Percentiles rank a stretch among this genome's conserved stretches.
phyloP scores from a whole-genome alignment of 1,140 invertebrate species.

The Aradophagus sp. region DNA sequence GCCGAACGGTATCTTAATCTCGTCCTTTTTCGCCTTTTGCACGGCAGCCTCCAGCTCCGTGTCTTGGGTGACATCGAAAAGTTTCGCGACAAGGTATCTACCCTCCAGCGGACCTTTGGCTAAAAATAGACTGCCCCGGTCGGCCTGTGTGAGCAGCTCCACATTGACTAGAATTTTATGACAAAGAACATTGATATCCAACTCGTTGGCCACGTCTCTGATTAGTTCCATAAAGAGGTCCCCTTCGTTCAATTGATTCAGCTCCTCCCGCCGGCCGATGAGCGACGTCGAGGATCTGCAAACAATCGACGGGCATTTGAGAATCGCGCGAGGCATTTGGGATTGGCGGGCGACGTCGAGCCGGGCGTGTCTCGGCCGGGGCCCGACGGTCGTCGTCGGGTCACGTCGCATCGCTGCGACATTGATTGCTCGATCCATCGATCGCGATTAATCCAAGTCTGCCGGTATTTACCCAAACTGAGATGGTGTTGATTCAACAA shows the following conservation, averaged over 20 bases:
- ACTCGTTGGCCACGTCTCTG: slow-evolving; percentile 92
- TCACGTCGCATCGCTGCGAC: too few species aligned
- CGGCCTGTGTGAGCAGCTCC: slow-evolving; percentile 88
- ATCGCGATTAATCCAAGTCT: too few species aligned
- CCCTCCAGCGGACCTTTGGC: slow-evolving; percentile 85
- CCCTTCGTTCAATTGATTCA: slow-evolving; percentile 78
- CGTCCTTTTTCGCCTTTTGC: slow-evolving; percentile 81
- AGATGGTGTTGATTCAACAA: too few species aligned
- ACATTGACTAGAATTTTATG: slow-evolving; percentile 96
- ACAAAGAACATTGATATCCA: slow-evolving; percentile 93
- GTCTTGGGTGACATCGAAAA: slow-evolving; percentile 93
- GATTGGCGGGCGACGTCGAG: too few species aligned
- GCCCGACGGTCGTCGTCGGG: too few species aligned
- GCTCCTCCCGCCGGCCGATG: slow-evolving; percentile 75
- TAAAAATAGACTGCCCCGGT: slow-evolving; percentile 90
- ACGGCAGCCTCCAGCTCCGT: slow-evolving; percentile 88
- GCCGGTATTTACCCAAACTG: too few species aligned
- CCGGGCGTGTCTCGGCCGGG: too few species aligned
- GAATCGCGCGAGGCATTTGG: too few species aligned
- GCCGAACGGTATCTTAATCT: slow-evolving; percentile 91
- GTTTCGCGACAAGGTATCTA: slow-evolving; percentile 89
- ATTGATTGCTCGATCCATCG: too few species aligned
- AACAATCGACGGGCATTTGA: too few species aligned
- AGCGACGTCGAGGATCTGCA: slow-evolving; percentile 66
- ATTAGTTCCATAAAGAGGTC: slow-evolving; percentile 95